Percentiles rank a stretch among this genome's conserved stretches.
Conservation (phyloP, 2,113 vertebrate species). For the Pitta sordida region DNA sequence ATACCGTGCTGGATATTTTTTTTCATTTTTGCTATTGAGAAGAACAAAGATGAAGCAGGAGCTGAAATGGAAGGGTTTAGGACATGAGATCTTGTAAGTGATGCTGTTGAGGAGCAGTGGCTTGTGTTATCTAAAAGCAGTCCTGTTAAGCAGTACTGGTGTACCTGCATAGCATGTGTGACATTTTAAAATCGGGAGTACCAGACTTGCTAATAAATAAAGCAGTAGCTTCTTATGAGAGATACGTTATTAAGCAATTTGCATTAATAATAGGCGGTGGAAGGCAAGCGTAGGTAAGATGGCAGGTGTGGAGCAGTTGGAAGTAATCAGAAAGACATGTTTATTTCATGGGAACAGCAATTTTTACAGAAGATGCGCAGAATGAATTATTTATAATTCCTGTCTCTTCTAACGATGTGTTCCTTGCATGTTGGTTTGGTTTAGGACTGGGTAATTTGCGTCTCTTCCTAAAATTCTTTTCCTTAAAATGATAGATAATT, state of each 20-base stretch:
- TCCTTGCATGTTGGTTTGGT: not conserved
- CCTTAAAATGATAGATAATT: not conserved
- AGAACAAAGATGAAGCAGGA: not conserved
- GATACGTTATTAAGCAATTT: not conserved
- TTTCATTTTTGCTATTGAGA: not conserved
- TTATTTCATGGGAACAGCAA: constrained; percentile 6
- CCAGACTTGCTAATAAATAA: not conserved
- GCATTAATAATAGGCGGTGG: not conserved
- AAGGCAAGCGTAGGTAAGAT: not conserved
- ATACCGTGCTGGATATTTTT: not conserved
- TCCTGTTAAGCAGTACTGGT: not conserved
- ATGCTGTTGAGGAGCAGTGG: not conserved
- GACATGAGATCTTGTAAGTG: not conserved
- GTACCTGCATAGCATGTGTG: not conserved
- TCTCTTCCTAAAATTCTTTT: not conserved
- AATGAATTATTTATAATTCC: not conserved
- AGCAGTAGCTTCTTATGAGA: not conserved
- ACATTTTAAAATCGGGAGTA: not conserved
- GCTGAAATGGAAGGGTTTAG: not conserved
- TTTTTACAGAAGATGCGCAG: not conserved
- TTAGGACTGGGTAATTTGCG: not conserved
- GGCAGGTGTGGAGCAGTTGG: not conserved
- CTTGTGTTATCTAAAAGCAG: not conserved
- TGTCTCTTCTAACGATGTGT: not conserved
- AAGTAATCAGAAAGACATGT: not conserved